Evolutionary conservation across 2,888 invertebrate genomes (phyloP).

Genomic region (Diarsia rubi): DNA sequence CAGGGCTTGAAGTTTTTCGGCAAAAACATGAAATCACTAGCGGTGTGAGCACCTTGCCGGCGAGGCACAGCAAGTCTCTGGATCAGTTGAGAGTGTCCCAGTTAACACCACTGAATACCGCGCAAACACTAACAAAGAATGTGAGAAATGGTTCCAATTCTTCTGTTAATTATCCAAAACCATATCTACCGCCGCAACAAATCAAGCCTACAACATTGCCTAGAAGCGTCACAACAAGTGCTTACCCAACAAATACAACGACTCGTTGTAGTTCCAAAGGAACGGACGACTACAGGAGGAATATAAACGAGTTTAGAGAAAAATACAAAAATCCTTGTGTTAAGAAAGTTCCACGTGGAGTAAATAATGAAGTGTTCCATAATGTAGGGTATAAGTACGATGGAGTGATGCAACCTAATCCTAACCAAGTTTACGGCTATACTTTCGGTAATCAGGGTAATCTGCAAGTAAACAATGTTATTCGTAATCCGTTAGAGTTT

Average conservation of each 20-base stretch:
- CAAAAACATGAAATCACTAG: slow-evolving; percentile 86
- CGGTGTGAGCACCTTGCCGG: slow-evolving; percentile 91
- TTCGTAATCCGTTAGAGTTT: slow-evolving; percentile 90
- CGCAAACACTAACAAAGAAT: slow-evolving; percentile 81
- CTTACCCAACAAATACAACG: slow-evolving; percentile 87
- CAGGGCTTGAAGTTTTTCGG: slow-evolving; percentile 77
- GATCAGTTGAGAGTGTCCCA: slow-evolving; percentile 93
- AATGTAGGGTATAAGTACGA: slow-evolving; percentile 87
- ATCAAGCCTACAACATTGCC: slow-evolving; percentile 88
- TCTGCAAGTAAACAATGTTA: slow-evolving; percentile 87
- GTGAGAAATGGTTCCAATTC: slow-evolving; percentile 83
- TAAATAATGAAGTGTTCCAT: slow-evolving; percentile 88
- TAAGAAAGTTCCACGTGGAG: slow-evolving; percentile 78
- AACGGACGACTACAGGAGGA: slow-evolving; percentile 89
- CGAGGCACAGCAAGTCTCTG: slow-evolving; percentile 95
- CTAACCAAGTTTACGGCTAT: slow-evolving; percentile 89
- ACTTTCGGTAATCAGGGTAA: slow-evolving; percentile 90
- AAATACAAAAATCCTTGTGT: slow-evolving; percentile 91
- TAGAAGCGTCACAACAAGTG: slow-evolving; percentile 87
- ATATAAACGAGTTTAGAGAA: slow-evolving; percentile 92
- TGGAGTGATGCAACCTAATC: slow-evolving; percentile 82
- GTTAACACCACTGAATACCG: slow-evolving; percentile 80
- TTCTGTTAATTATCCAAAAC: slow-evolving; percentile 88
- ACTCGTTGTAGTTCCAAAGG: slow-evolving; percentile 86
- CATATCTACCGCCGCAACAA: slow-evolving; percentile 84